phyloP scores from a whole-genome alignment of 2,888 invertebrate genomes.

The Sialis lutaria region DNA sequence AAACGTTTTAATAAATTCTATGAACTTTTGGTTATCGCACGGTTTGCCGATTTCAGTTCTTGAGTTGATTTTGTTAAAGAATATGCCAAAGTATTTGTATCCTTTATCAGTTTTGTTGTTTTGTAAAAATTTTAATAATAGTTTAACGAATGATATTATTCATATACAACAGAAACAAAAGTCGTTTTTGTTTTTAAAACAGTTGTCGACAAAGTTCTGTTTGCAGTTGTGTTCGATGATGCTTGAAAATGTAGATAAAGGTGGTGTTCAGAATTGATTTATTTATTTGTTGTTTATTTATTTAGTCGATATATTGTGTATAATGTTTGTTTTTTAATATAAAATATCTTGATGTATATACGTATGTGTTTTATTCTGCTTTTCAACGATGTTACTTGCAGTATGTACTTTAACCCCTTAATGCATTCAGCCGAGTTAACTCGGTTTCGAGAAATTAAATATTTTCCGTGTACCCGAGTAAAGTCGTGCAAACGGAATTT shows the following conservation, averaged over 20 bases:
- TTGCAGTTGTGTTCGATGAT: constrained; percentile 27
- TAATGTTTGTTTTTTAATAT: too few species aligned
- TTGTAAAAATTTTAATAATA: constrained; percentile 25
- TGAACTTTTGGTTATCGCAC: constrained; percentile 25
- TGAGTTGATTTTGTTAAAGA: constrained; percentile 24
- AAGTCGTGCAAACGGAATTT: too few species aligned
- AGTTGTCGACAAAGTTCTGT: constrained; percentile 28
- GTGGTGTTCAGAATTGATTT: too few species aligned
- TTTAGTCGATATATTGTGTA: too few species aligned
- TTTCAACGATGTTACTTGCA: too few species aligned
- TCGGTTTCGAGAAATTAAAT: too few species aligned
- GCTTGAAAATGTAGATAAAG: constrained; percentile 25
- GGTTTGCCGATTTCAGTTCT: constrained; percentile 22
- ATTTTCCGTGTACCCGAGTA: too few species aligned
- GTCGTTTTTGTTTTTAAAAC: constrained; percentile 25
- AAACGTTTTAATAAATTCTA: constrained; percentile 24
- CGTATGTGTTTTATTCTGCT: too few species aligned
- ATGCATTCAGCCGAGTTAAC: too few species aligned
- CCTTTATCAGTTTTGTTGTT: constrained; percentile 25
- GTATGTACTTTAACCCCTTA: too few species aligned
- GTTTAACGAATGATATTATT: constrained; percentile 15
- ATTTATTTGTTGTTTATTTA: too few species aligned
- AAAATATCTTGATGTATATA: too few species aligned
- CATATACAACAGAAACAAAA: constrained; percentile 14
- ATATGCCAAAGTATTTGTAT: constrained; percentile 28